Evolutionary conservation across 37 sponge, comb jelly and placozoan genomes (phyloP).

Genomic region (Crambe crambe): DNA sequence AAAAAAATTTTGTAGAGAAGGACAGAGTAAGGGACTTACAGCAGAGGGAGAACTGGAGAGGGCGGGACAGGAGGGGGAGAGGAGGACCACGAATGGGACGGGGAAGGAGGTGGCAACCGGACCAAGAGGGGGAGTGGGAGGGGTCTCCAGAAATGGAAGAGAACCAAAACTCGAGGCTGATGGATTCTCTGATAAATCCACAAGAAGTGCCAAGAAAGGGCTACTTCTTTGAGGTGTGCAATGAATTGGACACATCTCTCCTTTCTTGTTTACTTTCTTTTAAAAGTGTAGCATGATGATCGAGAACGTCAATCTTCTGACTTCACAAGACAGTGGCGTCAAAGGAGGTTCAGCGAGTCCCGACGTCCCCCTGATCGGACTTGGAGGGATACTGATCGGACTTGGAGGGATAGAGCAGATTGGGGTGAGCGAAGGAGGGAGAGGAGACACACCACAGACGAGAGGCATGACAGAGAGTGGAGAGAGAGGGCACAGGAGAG

Average conservation of each 20-base stretch:
- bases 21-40: neutral
- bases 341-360: neutral
- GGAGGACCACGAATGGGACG: neutral
- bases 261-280: no score
- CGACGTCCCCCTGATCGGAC: neutral
- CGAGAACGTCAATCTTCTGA: neutral
- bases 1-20: neutral
- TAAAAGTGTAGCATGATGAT: slow-evolving; percentile 42
- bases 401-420: neutral
- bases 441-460: neutral
- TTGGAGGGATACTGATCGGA: neutral
- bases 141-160: neutral
- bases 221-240: slow-evolving; percentile 11
- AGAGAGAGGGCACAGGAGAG: neutral
- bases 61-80: slow-evolving; percentile 5
- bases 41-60: neutral
- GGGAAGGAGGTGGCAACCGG: slow-evolving; percentile 11
- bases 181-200: slow-evolving; percentile 25
- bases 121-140: slow-evolving; percentile 3
- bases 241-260: neutral
- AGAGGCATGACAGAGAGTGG: no score
- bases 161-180: neutral
- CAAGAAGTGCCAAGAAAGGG: slow-evolving; percentile 37
- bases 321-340: neutral
- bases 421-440: neutral